These are phyloP conservation scores for Hyperoplus immaculatus DNA, from an alignment of 2,797 vertebrate species.

Conservation along the genomic window DNA sequence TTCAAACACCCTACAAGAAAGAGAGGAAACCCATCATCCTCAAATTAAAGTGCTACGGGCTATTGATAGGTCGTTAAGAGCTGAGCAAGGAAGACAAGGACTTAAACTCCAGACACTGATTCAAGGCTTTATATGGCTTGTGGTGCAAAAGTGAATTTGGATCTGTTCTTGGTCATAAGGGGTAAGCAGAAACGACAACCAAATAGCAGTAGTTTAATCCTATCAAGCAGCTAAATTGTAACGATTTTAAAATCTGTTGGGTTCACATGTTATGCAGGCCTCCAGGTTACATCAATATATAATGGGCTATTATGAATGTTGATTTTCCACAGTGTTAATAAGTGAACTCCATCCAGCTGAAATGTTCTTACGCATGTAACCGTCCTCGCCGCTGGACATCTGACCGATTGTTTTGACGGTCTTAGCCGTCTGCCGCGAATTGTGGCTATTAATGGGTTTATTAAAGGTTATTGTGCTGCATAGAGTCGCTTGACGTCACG, in stretches of 20 bases:
- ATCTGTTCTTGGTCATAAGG: too few relatives aligned
- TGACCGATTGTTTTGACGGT: constrained; percentile 30
- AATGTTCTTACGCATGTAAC: constrained; percentile 25
- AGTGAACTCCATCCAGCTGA: constrained; percentile 9
- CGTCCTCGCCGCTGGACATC: constrained; percentile 20
- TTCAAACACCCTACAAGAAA: constrained; percentile 2
- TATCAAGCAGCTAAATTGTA: too few relatives aligned
- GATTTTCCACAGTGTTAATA: constrained; percentile 30
- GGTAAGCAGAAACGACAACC: too few relatives aligned
- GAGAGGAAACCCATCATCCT: background rate
- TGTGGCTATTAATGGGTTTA: constrained; percentile 27
- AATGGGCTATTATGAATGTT: constrained; percentile 38
- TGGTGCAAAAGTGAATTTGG: too few relatives aligned
- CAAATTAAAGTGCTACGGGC: background rate
- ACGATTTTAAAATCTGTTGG: constrained; percentile 1
- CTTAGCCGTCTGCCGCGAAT: constrained; percentile 10
- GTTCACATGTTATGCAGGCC: background rate
- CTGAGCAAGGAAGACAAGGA: background rate
- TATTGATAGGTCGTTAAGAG: background rate
- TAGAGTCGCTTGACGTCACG: constrained; percentile 71
- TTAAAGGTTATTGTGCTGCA: constrained; percentile 45
- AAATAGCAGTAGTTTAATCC: too few relatives aligned
- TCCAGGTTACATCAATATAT: constrained; percentile 44
- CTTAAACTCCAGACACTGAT: background rate
- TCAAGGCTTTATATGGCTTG: background rate